Conservation (phyloP, 2,797 vertebrate genomes). For the Diplodus sargus region DNA sequence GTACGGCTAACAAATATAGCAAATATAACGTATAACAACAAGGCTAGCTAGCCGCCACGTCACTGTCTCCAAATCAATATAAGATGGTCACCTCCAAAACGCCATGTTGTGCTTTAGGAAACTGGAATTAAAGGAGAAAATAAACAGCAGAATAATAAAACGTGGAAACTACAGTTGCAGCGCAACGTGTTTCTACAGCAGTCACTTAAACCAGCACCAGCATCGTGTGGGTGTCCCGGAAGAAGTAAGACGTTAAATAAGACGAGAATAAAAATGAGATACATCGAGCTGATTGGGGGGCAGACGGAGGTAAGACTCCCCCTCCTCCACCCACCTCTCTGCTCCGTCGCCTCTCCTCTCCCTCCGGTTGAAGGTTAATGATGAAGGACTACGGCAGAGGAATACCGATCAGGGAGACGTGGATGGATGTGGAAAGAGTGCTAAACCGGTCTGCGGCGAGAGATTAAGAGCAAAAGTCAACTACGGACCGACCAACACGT, state of each 20-base stretch:
- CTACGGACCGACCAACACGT: too few relatives aligned
- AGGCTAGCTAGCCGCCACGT: too few relatives aligned
- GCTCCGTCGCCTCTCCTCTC: constrained; percentile 55
- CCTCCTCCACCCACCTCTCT: constrained; percentile 57
- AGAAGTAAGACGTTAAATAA: background rate
- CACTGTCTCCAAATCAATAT: too few relatives aligned
- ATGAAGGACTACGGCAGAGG: constrained; percentile 63
- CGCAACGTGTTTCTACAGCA: background rate
- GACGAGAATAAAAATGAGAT: constrained; percentile 41
- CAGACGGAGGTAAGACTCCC: constrained; percentile 55
- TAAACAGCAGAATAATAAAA: background rate
- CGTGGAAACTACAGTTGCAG: background rate
- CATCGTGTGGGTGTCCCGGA: background rate
- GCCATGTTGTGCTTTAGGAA: too few relatives aligned
- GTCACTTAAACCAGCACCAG: constrained; percentile 8
- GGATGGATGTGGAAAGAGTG: constrained; percentile 55
- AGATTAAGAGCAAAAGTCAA: too few relatives aligned
- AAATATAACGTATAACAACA: too few relatives aligned
- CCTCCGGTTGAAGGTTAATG: constrained; percentile 82
- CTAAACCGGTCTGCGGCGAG: constrained; percentile 51
- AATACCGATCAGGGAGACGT: constrained; percentile 70
- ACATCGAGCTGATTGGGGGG: constrained; percentile 43
- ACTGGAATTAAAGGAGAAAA: background rate
- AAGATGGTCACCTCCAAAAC: too few relatives aligned
- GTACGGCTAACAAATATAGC: too few relatives aligned